These are phyloP conservation scores for Hydropsyche tenuis DNA, from an alignment of 1,140 invertebrate genomes.

Conservation along the genomic window DNA sequence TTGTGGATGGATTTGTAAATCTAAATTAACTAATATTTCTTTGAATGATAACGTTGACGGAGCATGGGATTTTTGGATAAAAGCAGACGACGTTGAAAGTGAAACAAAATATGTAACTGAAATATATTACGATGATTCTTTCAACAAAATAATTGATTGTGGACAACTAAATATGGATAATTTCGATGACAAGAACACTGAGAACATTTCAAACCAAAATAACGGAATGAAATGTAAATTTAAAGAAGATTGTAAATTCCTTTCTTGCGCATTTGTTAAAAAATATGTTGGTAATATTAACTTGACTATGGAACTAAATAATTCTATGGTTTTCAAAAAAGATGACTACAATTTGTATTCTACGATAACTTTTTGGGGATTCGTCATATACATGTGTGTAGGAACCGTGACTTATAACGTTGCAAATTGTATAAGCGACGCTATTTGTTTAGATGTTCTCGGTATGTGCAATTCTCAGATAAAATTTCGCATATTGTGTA, in stretches of 20 bases:
- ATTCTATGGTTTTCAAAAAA: not conserved
- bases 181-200: no score
- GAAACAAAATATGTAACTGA: not conserved
- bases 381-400: slow-evolving; percentile 72
- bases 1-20: slow-evolving; percentile 43
- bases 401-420: slow-evolving; percentile 80
- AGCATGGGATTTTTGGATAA: slow-evolving; percentile 23
- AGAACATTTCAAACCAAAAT: not conserved
- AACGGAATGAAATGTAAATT: slow-evolving; percentile 6
- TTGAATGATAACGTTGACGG: not conserved
- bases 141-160: not conserved
- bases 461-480: slow-evolving; percentile 60
- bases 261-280: slow-evolving; percentile 32
- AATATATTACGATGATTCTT: slow-evolving; percentile 1
- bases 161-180: slow-evolving; percentile 10
- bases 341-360: slow-evolving; percentile 58
- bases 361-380: slow-evolving; percentile 72
- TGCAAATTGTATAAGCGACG: slow-evolving; percentile 77
- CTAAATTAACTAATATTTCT: not conserved
- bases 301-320: slow-evolving; percentile 4
- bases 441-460: slow-evolving; percentile 81
- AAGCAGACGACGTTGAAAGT: not conserved
- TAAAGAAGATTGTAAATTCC: slow-evolving; percentile 13
- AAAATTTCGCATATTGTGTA: no score
- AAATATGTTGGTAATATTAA: slow-evolving; percentile 4